phyloP scores from a whole-genome alignment of 2,888 invertebrate genomes.

The Trissoscelio sp. region DNA sequence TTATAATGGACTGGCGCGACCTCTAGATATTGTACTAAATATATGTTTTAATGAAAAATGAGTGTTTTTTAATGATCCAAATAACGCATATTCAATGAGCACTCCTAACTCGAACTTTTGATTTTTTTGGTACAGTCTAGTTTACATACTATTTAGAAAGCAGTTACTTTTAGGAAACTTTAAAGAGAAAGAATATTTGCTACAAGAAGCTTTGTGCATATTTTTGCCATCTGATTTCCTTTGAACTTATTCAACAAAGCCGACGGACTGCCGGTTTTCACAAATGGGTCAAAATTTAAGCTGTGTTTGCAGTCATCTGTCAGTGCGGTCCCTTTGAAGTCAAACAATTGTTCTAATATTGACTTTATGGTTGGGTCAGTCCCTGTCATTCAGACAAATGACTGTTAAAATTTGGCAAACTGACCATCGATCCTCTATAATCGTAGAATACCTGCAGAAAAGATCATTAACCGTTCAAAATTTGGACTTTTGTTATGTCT shows the following conservation, averaged over 20 bases:
- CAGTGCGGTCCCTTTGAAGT: conserved; percentile 44
- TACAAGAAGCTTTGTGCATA: too few species aligned
- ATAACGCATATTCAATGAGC: too few species aligned
- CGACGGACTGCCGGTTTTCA: conserved; percentile 27
- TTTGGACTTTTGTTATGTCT: neutral
- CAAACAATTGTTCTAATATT: conserved; percentile 45
- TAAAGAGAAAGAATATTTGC: conserved; percentile 3
- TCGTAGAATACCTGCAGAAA: conserved; percentile 15
- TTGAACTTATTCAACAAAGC: conserved; percentile 34
- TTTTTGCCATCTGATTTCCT: conserved; percentile 30
- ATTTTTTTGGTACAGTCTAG: too few species aligned
- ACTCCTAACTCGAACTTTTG: too few species aligned
- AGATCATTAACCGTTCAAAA: neutral
- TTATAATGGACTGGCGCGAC: too few species aligned
- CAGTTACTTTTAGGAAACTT: conserved; percentile 13
- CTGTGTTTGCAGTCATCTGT: conserved; percentile 30
- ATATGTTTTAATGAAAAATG: too few species aligned
- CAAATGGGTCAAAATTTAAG: conserved; percentile 43
- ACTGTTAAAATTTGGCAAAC: conserved; percentile 7
- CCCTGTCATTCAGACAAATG: conserved; percentile 46
- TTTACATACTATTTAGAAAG: conserved; percentile 1
- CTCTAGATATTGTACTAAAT: too few species aligned
- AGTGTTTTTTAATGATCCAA: too few species aligned
- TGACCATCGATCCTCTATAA: neutral
- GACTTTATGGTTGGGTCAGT: conserved; percentile 41